Percentiles rank a stretch among this genome's conserved stretches.
Evolutionary conservation across 2,113 vertebrate species (phyloP).

Genomic region (Mellivora capensis): DNA sequence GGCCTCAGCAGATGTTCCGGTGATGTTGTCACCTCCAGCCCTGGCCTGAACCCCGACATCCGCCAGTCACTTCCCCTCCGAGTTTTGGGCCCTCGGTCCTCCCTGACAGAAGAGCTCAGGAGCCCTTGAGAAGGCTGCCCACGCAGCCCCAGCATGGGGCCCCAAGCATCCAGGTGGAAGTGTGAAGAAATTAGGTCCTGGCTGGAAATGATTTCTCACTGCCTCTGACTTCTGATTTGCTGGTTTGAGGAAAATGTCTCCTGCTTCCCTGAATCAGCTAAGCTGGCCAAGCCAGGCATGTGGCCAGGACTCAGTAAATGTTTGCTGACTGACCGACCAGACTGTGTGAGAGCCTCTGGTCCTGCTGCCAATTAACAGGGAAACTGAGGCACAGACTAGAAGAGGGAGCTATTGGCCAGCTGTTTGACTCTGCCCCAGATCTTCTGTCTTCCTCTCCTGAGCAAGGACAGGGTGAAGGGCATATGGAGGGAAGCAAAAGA

Average conservation of each 20-base stretch:
- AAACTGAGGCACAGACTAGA: not conserved
- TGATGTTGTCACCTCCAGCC: slow-evolving; percentile 31
- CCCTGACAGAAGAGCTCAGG: not conserved
- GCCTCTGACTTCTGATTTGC: not conserved
- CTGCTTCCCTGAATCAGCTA: not conserved
- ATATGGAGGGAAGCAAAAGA: not conserved
- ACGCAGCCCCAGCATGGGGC: not conserved
- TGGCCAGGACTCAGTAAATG: not conserved
- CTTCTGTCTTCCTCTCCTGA: not conserved
- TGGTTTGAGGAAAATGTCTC: not conserved
- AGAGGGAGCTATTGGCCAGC: not conserved
- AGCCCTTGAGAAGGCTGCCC: not conserved
- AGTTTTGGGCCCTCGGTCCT: not conserved
- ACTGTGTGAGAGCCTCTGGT: not conserved
- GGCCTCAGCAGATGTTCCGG: slow-evolving; percentile 14
- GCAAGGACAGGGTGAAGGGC: accelerated
- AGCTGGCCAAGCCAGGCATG: not conserved
- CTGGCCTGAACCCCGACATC: slow-evolving; percentile 28
- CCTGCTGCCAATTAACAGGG: not conserved
- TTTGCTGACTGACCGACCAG: not conserved
- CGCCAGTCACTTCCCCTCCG: slow-evolving; percentile 27
- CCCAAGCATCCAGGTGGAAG: not conserved
- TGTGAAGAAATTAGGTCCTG: not conserved
- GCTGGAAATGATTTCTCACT: not conserved
- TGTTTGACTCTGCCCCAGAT: not conserved